A percentile compares a stretch with the other conserved stretches of the same genome.
Conservation (phyloP, 1,140 invertebrate species). For the Neoseiulus cucumeris region DNA sequence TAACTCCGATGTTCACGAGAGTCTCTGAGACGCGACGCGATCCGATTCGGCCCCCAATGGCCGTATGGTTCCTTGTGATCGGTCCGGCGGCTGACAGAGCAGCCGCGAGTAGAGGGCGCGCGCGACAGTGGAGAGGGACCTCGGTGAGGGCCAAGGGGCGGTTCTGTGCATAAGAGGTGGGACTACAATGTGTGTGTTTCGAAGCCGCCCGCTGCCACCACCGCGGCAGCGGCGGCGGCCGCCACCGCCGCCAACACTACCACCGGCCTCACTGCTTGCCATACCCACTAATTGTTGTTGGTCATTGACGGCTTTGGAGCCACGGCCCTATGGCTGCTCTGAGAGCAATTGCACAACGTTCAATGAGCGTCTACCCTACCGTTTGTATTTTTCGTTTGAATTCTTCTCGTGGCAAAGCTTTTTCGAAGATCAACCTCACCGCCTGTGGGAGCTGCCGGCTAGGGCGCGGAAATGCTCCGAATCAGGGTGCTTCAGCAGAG, state of each 20-base stretch:
- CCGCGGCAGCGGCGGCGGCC: background rate
- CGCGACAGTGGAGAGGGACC: background rate
- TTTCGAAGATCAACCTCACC: no score
- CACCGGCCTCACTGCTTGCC: background rate
- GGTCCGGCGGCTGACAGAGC: background rate
- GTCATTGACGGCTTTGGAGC: no score
- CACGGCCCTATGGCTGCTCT: no score
- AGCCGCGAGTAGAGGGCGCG: background rate
- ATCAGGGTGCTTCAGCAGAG: no score
- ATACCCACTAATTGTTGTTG: background rate
- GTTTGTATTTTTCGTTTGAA: no score
- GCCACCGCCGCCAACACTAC: background rate
- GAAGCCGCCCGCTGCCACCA: background rate
- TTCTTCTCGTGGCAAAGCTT: no score
- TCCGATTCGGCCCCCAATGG: constrained; percentile 11
- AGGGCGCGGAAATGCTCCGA: no score
- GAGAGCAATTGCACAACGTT: no score
- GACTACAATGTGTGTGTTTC: background rate
- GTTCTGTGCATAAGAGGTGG: constrained; percentile 8
- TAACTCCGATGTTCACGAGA: background rate
- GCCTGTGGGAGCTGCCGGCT: no score
- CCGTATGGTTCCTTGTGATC: constrained; percentile 6
- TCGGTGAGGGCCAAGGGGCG: background rate
- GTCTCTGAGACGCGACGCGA: constrained; percentile 4
- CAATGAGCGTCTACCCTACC: no score